phyloP scores from a whole-genome alignment of 2,797 vertebrate genomes.

The Melanotaenia trifasciata region DNA sequence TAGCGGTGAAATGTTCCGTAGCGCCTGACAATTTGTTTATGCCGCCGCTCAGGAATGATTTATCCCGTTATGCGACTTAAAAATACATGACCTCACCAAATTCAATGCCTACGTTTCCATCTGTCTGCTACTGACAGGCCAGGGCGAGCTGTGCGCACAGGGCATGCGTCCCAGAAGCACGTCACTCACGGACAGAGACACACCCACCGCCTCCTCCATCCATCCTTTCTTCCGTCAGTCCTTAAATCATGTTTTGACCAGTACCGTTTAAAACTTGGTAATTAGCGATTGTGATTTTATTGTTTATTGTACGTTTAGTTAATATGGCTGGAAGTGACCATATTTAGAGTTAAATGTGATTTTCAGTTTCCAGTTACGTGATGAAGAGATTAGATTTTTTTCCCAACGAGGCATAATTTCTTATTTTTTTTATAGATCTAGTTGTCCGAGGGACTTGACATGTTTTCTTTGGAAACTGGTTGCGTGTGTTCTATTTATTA shows the following conservation, averaged over 20 bases:
- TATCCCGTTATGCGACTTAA: slow-evolving; percentile 76
- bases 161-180: slow-evolving; percentile 80
- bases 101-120: slow-evolving; percentile 79
- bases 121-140: slow-evolving; percentile 83
- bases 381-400: not conserved
- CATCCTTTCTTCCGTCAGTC: slow-evolving; percentile 32
- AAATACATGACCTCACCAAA: slow-evolving; percentile 84
- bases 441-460: not conserved
- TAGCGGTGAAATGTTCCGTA: slow-evolving; percentile 38
- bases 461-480: not conserved
- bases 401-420: not conserved
- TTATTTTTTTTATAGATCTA: not conserved
- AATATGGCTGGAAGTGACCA: not conserved
- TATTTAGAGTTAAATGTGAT: not conserved
- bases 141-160: slow-evolving; percentile 77
- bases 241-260: slow-evolving; percentile 22
- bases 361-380: not conserved
- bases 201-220: slow-evolving; percentile 67
- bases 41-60: slow-evolving; percentile 53
- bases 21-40: slow-evolving; percentile 43
- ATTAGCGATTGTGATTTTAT: not conserved
- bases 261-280: slow-evolving; percentile 4
- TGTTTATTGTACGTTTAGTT: not conserved
- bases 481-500: not conserved
- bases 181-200: slow-evolving; percentile 77